phyloP scores from a whole-genome alignment of 2,113 vertebrate genomes.

The Megaleporinus macrocephalus region DNA sequence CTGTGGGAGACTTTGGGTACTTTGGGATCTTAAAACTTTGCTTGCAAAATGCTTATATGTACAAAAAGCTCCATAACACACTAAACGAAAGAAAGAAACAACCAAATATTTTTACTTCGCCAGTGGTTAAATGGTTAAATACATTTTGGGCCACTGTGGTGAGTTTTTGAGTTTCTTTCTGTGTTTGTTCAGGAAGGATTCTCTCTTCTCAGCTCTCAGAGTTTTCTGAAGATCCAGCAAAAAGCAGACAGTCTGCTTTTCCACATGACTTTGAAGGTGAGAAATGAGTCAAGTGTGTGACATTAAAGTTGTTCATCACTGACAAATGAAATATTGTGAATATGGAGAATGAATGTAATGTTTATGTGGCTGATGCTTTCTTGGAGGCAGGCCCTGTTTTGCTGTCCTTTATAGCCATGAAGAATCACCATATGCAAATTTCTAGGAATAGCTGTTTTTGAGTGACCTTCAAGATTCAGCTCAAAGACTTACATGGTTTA shows the following conservation, averaged over 20 bases:
- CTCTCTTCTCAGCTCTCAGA: conserved; percentile 79
- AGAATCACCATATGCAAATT: conserved; percentile 37
- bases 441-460: not conserved
- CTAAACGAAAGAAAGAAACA: no score
- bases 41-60: no score
- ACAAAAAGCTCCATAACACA: no score
- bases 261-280: conserved; percentile 80
- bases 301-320: not conserved
- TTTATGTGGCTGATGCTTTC: not conserved
- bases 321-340: not conserved
- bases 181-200: conserved; percentile 86
- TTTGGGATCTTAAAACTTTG: no score
- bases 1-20: no score
- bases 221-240: conserved; percentile 83
- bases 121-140: not conserved
- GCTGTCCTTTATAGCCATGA: conserved; percentile 7
- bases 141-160: not conserved
- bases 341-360: not conserved
- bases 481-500: conserved; percentile 20
- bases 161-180: conserved; percentile 12
- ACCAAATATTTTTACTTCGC: no score
- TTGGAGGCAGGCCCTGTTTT: not conserved
- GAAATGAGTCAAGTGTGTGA: not conserved
- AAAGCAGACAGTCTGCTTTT: conserved; percentile 87
- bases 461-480: conserved; percentile 43